Percentiles rank a stretch among this genome's conserved stretches.
phyloP scores from a whole-genome alignment of 2,888 invertebrate genomes.

The Synanthedon andrenaeformis region DNA sequence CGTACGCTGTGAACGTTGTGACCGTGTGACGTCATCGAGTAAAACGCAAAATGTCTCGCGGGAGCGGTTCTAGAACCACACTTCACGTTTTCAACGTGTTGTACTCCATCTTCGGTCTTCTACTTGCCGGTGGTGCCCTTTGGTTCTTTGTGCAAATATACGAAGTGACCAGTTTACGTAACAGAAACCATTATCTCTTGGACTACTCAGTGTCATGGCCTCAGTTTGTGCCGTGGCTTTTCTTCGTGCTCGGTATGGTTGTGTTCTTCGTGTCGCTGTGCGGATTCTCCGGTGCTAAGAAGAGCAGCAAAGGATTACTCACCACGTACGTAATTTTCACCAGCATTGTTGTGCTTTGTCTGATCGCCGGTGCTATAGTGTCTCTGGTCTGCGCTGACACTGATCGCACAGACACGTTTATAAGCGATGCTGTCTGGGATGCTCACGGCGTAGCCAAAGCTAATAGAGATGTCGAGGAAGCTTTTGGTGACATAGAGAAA shows the following conservation, averaged over 20 bases:
- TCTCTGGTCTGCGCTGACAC: conserved; percentile 46
- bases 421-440: conserved; percentile 55
- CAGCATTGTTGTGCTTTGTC: conserved; percentile 25
- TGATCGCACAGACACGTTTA: conserved; percentile 39
- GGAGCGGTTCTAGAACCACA: conserved; percentile 15
- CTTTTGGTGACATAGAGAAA: conserved; percentile 42
- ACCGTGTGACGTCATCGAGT: not conserved
- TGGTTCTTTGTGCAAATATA: conserved; percentile 51
- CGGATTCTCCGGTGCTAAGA: conserved; percentile 42
- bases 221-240: conserved; percentile 57
- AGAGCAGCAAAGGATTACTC: conserved; percentile 32
- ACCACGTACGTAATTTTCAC: conserved; percentile 31
- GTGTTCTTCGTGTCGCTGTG: conserved; percentile 38
- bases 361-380: conserved; percentile 32
- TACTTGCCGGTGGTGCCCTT: conserved; percentile 33
- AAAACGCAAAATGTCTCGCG: conserved; percentile 14
- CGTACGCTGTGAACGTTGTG: conserved; percentile 3
- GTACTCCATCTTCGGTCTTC: conserved; percentile 34
- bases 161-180: conserved; percentile 37
- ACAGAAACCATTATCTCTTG: conserved; percentile 48
- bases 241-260: conserved; percentile 40
- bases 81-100: conserved; percentile 36
- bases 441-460: conserved; percentile 41
- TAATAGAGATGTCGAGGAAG: conserved; percentile 25
- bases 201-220: conserved; percentile 61